Base-by-base conservation (phyloP, 2,113 vertebrate genomes). In the Seriola dumerili region DNA sequence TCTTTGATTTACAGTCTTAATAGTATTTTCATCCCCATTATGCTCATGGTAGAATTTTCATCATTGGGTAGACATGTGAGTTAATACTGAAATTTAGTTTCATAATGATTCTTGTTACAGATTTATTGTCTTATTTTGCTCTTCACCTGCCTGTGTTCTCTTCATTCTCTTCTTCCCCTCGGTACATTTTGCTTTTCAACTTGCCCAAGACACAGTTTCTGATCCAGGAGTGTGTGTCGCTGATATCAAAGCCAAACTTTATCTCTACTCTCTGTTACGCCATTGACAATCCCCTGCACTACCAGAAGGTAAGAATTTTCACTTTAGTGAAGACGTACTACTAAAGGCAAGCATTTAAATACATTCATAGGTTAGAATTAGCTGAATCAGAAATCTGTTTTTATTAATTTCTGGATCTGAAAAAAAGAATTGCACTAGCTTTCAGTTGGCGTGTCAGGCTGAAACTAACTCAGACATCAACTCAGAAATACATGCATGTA, bases 171-270 rank as follows among this genome's bases (percentile, higher is more conserved):
- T 38, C 14, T 46, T 70, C 46, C 65, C 38, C 38, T 63, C 61
- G 65, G 14, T 67, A 72, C 4, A 4, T 42, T 77, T 72, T 82
- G 34, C 63, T 92, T 75, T 83, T 73, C 70, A 83, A 75, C 85
- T 90, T 93, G 80, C 83, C 76, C 62, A 95, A 99, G 98, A 99
- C 98, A 94, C 98, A 99, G 84, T 99, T 99, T 99, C 96, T 99
- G 97, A 99, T 99, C 95, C 98, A 99, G 95, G 98, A 99, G 98
- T 99, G 98, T 95, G 96, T 97, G 61, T 97, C 96, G 71, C 96
- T 99, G 94, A 99, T 99, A 90, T 99, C 98, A 62, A 99, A 99
- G 95, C 98, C 98, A 94, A 99, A 99, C 91, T 99, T 99, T 96
- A 99, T 99, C 95, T 99, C 98, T 55, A 99, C 98, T 81, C 96